Percentiles rank a stretch among this genome's conserved stretches.
phyloP scores from a whole-genome alignment of 1,140 invertebrate genomes.

The Drosophila miranda region DNA sequence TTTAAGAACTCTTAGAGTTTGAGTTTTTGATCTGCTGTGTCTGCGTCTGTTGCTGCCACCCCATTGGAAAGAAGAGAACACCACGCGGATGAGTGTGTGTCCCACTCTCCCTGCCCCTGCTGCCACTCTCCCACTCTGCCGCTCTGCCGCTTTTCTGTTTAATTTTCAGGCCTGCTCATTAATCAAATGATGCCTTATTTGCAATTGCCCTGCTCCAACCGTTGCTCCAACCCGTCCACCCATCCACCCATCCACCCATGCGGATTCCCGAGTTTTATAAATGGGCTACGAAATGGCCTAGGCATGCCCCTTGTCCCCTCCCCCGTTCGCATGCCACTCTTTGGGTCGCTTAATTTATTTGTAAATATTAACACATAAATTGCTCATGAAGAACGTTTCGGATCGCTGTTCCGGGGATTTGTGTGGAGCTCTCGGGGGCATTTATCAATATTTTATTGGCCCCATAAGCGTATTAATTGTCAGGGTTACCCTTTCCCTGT shows the following conservation, averaged over 20 bases:
- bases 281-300: constrained; percentile 64
- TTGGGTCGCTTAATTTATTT: constrained; percentile 54
- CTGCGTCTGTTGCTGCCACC: no score
- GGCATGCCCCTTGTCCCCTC: constrained; percentile 19
- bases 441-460: constrained; percentile 62
- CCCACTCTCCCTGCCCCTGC: no score
- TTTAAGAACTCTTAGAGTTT: no score
- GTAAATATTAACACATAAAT: constrained; percentile 69
- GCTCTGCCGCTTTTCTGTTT: constrained; percentile 34
- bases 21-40: constrained; percentile 3
- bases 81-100: not conserved
- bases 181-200: constrained; percentile 65
- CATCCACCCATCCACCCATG: not conserved
- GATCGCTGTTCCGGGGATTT: constrained; percentile 32
- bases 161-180: constrained; percentile 57
- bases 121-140: not conserved
- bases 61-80: no score
- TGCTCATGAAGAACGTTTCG: constrained; percentile 40
- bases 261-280: constrained; percentile 49
- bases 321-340: not conserved
- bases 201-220: constrained; percentile 30
- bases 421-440: constrained; percentile 29
- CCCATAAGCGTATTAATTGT: constrained; percentile 56
- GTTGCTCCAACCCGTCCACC: not conserved
- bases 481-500: constrained; percentile 19